Percentiles rank a stretch among this genome's conserved stretches.
Evolutionary conservation across 1,140 invertebrate species (phyloP).

Genomic region (Drosophila tani): DNA sequence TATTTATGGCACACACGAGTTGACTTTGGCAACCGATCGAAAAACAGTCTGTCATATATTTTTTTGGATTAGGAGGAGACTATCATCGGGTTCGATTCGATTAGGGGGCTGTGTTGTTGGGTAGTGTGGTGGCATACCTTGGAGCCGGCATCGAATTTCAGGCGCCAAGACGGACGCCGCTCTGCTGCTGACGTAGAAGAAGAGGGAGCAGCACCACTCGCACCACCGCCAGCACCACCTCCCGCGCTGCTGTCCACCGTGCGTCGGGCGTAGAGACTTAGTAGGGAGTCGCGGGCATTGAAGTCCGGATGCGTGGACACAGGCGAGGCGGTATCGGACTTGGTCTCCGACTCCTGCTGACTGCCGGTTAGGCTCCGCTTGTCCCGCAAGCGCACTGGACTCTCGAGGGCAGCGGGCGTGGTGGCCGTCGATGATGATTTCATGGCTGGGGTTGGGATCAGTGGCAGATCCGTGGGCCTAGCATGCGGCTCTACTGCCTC

Average conservation of each 20-base stretch:
- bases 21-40: slow-evolving; percentile 56
- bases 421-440: slow-evolving; percentile 40
- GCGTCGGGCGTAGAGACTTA: slow-evolving; percentile 69
- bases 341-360: slow-evolving; percentile 63
- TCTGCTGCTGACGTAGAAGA: slow-evolving; percentile 85
- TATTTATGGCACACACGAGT: slow-evolving; percentile 32
- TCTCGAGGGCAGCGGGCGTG: slow-evolving; percentile 62
- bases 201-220: slow-evolving; percentile 28
- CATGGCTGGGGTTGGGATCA: slow-evolving; percentile 34
- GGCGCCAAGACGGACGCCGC: slow-evolving; percentile 94
- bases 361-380: slow-evolving; percentile 58
- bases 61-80: slow-evolving; percentile 27
- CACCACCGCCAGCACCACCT: slow-evolving; percentile 26
- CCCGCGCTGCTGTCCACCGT: slow-evolving; percentile 45
- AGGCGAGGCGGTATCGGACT: slow-evolving; percentile 69
- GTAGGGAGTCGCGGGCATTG: slow-evolving; percentile 70
- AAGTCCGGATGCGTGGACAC: slow-evolving; percentile 59
- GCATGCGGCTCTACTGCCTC: slow-evolving; percentile 7
- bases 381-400: slow-evolving; percentile 81
- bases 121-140: slow-evolving; percentile 88
- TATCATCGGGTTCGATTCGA: slow-evolving; percentile 37
- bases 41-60: slow-evolving; percentile 38
- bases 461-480: slow-evolving; percentile 62
- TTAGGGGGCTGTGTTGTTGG: slow-evolving; percentile 42
- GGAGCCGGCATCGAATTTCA: slow-evolving; percentile 94